Percentiles rank a stretch among this genome's conserved stretches.
These are phyloP conservation scores for Nomada flava DNA, from an alignment of 2,888 invertebrate species.

Conservation along the genomic window DNA sequence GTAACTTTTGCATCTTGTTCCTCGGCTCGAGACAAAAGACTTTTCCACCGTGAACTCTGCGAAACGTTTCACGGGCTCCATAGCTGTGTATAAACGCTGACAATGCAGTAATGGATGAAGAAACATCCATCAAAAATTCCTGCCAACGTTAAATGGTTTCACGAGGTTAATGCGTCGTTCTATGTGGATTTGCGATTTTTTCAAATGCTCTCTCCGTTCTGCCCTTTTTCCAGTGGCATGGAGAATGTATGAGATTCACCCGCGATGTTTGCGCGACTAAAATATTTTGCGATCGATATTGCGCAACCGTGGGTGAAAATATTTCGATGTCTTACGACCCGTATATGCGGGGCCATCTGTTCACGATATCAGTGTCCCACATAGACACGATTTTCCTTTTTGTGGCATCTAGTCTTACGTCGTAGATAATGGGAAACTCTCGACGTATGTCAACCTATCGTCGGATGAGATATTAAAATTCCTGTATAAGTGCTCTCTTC, in stretches of 20 bases:
- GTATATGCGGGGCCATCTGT: slow-evolving; percentile 50
- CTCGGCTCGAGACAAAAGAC: no score
- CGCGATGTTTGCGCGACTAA: not conserved
- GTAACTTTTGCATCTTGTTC: no score
- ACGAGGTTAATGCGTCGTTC: not conserved
- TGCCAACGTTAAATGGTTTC: not conserved
- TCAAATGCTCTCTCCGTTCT: not conserved
- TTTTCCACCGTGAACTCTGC: no score
- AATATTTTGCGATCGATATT: slow-evolving; percentile 37
- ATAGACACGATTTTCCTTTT: slow-evolving; percentile 40
- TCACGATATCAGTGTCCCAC: slow-evolving; percentile 51
- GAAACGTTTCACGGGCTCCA: no score
- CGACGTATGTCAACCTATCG: slow-evolving; percentile 5
- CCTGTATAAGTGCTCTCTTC: no score
- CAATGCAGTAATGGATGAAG: not conserved
- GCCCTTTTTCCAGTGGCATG: not conserved
- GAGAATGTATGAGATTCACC: not conserved
- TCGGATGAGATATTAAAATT: slow-evolving; percentile 4
- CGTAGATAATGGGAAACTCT: slow-evolving; percentile 21
- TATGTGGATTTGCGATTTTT: not conserved
- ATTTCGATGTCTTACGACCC: slow-evolving; percentile 46
- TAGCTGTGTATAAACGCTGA: not conserved
- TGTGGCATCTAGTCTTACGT: slow-evolving; percentile 18
- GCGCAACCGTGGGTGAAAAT: slow-evolving; percentile 35
- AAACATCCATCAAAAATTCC: not conserved